Evolutionary conservation across 1,140 invertebrate genomes (phyloP), one percentile per base, ranked within the genome.

Genomic region (Spodoptera litura): DNA sequence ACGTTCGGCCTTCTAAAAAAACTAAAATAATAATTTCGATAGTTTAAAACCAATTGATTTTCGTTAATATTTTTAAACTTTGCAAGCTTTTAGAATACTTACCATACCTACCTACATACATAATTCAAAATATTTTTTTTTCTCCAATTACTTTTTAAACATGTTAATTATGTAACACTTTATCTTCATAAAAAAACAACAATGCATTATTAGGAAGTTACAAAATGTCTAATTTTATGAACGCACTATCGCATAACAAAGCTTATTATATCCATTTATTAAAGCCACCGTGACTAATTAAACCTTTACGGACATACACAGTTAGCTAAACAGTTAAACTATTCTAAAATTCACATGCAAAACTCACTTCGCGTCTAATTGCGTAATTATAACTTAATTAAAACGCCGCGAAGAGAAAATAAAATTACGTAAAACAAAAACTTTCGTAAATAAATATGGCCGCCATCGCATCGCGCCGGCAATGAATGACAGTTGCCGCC

Each of bases 321-420:
- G 81, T 79, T 78, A 74, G 52, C 51, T 61, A 78, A 58, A 78
- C 81, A 62, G 79, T 79, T 81, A 80, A 56, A 52, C 56, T 73
- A 49, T 72, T 59, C 66, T 68, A 74, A 84, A 79, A 79, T 80
- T 78, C 78, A 81, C 61, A 82, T 82, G 77, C 75, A 70, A 80
- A 82, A 80, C 74, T 70, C 27, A 49, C 62, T 80, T 76, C 73
- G 38, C 72, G 70, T 71, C 71, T 80, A 81, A 78, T 81, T 79
- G 71, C 55, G 27, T 73, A 78, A 81, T 86, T 68, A 68, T 12
- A 68, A 66, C 38, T 53, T 68, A 66, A 66, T 55, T 58, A 77
- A 25, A 20, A 66, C 49, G 51, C 38, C 38, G 38, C 38, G 62
- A 49, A n/a, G 12, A 51, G 15, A 71, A 70, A 71, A 72, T 80